Evolutionary conservation across 2,888 invertebrate genomes (phyloP), one percentile per base, ranked within the genome.

Genomic region (Agrenia bidenticulata): DNA sequence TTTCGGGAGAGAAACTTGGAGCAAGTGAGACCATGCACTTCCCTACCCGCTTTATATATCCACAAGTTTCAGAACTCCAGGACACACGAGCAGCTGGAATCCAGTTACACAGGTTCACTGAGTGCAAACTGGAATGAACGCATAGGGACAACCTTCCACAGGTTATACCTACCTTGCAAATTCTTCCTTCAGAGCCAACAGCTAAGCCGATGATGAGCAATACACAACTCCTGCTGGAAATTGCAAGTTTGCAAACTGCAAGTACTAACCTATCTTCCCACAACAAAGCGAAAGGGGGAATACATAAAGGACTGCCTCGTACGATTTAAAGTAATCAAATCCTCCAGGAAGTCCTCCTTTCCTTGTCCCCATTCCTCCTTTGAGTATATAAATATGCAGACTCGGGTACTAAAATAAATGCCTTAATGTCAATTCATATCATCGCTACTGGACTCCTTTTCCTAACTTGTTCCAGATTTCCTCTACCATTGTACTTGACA

Each of bases 311-410:
- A 4, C 11, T 32, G 32, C 5, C 32, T 32, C 32, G 32, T 32
- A 11, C 32, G 32, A 32, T 32, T 32, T 32, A 4, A 32, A 32
- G 32, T 11, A 32, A 32, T 32, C 32, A 32, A 32, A 15, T 45
- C 15, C 45, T 45, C 45, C 45, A 45, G 45, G 45, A 45, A 45
- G 45, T 45, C n/a, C 45, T 45, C n/a, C 45, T 45, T 45, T n/a
- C 45, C 45, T 45, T 45, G 45, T 45, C n/a, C 45, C 19, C 45
- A 45, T 45, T 45, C 5, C 15, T 9, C 45, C 15, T 45, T 45
- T 32, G 11, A n/a, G n/a, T n/a, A n/a, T n/a, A n/a, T n/a, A n/a
- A n/a, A n/a, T n/a, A n/a, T n/a, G n/a, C 11, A 4, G 32, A 11
- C 32, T 32, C 32, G 32, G 4, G 32, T 11, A 32, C 5, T 32